Base-by-base conservation (phyloP, 2,888 invertebrate genomes). In the Raillietiella orientalis region DNA sequence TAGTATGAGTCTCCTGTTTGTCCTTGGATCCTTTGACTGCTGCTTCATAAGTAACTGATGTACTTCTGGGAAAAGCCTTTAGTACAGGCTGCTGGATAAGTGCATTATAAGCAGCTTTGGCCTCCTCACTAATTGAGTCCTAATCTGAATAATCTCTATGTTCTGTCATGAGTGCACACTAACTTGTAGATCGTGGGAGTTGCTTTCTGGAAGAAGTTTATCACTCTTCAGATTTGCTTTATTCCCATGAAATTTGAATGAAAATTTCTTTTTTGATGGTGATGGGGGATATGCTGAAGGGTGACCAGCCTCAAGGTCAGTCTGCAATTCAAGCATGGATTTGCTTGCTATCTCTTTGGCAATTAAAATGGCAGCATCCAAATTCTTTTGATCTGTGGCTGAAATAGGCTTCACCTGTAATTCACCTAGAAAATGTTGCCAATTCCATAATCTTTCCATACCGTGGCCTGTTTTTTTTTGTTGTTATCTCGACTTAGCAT, bases 301-400 rank as follows among this genome's bases (percentile, higher is more conserved):
- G 32, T 30, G 8, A 8, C 5, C 10, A 6, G 14, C 9, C 5
- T 8, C 15, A 5, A 12, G 16, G 22, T 30, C 30, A n/a, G 26
- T 26, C 33, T 45, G 45, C 24, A 45, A 33, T 28, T 47, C 46
- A 26, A 41, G 37, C 47, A 50, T 52, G 35, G 44, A 65, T 53
- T 59, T 58, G 24, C 64, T 62, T 23, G 75, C 77, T 31, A 84
- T 58, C 49, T 84, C 79, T 45, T 77, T 77, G 12, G 82, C 84
- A 50, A 84, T 58, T 27, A 77, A 77, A 32, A 84, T 79, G 1
- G 84, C 87, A 12, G 71, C 71, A 38, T 87, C 75, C 31, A 90
- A 53, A 5, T 75, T 74, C 45, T 66, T 72, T 44, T 77, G 66
- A 41, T 87, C 87, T 31, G 79, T 67, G 0, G 79, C 71, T 8